phyloP scores from a whole-genome alignment of 2,888 invertebrate genomes.

The Rhagium mordax region DNA sequence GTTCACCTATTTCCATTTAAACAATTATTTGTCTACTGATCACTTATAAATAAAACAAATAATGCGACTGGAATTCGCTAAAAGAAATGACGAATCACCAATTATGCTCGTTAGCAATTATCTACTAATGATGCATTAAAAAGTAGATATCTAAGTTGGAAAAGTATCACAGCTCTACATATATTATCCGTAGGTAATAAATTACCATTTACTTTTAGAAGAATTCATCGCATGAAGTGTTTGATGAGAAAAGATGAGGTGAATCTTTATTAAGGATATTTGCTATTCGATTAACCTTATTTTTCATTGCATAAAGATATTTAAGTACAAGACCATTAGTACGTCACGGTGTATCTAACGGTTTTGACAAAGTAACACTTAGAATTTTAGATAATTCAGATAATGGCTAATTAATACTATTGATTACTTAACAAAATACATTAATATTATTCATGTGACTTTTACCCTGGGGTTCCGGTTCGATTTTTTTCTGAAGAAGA shows the following conservation, averaged over 20 bases:
- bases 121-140: conserved; percentile 43
- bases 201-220: conserved; percentile 14
- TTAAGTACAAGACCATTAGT: background rate
- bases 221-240: background rate
- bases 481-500: too few relatives aligned
- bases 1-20: conserved; percentile 3
- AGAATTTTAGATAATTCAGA: background rate
- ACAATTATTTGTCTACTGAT: background rate
- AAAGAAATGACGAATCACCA: conserved; percentile 36
- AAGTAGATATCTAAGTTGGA: conserved; percentile 28
- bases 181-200: conserved; percentile 4
- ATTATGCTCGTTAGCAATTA: conserved; percentile 41
- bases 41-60: conserved; percentile 21
- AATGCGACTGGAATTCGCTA: conserved; percentile 32
- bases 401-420: background rate
- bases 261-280: background rate
- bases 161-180: conserved; percentile 37
- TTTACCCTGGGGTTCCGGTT: too few relatives aligned
- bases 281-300: conserved; percentile 16
- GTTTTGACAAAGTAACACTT: background rate
- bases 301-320: background rate
- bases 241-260: background rate
- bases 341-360: background rate
- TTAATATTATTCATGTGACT: too few relatives aligned
- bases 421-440: background rate